Evolutionary conservation across 1,140 invertebrate genomes (phyloP).

Genomic region (Ruditapes philippinarum): DNA sequence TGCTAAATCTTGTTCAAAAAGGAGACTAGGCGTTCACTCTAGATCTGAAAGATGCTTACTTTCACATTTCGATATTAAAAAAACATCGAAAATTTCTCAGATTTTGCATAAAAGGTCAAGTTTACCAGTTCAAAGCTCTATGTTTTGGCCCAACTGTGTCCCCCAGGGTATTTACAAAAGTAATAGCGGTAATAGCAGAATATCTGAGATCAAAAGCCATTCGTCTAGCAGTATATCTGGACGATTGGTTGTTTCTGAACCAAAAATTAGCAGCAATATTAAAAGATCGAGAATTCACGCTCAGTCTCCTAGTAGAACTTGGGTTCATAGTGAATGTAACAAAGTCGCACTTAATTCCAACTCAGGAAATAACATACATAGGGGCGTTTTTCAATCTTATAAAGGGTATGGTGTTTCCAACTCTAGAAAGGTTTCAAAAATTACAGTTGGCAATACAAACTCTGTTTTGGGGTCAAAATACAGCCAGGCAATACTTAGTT

Average conservation of each 20-base stretch:
- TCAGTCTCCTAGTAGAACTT: neutral
- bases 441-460: neutral
- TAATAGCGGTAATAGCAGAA: neutral
- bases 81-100: constrained; percentile 34
- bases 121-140: constrained; percentile 36
- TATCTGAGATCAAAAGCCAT: constrained; percentile 6
- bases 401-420: neutral
- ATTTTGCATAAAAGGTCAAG: constrained; percentile 14
- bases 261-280: neutral
- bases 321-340: neutral
- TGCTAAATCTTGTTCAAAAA: neutral
- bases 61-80: constrained; percentile 27
- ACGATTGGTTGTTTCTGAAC: constrained; percentile 46
- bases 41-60: constrained; percentile 40
- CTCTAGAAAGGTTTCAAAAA: neutral
- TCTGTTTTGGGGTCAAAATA: neutral
- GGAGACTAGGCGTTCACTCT: constrained; percentile 36
- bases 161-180: constrained; percentile 46
- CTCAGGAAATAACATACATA: too few species aligned
- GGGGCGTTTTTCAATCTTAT: too few species aligned
- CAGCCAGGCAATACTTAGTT: neutral
- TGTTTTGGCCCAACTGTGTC: constrained; percentile 37
- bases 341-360: neutral
- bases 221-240: constrained; percentile 32
- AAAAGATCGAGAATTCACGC: neutral